Evolutionary conservation across 2,797 vertebrate genomes (phyloP).

Genomic region (Setipinna tenuifilis): DNA sequence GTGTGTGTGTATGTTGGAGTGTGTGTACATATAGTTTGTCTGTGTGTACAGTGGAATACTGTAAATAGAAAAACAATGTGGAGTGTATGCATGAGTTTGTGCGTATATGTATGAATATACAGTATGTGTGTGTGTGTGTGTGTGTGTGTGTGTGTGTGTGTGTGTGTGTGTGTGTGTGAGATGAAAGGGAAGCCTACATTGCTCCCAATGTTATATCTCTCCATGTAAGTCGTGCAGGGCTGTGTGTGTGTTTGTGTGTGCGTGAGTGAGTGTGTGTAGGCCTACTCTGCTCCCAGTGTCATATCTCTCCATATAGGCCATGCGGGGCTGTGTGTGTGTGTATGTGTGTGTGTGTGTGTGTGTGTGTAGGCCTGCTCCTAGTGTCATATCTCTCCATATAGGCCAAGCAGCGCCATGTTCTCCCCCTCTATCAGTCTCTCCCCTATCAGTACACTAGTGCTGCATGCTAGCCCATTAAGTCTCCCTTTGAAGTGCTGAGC

Average conservation of each 20-base stretch:
- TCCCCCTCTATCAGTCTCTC: too few species aligned
- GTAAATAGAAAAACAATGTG: too few species aligned
- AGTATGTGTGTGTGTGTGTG: too few species aligned
- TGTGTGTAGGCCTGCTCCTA: too few species aligned
- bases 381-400: constrained; percentile 53
- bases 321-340: constrained; percentile 42
- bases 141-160: not conserved
- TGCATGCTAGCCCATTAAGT: constrained; percentile 59
- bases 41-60: too few species aligned
- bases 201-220: constrained; percentile 44
- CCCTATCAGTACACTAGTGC: constrained; percentile 45
- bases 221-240: constrained; percentile 45
- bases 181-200: not conserved
- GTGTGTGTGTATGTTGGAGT: constrained; percentile 16
- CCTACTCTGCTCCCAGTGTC: not conserved
- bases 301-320: constrained; percentile 52
- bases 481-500: constrained; percentile 64
- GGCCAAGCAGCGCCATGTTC: constrained; percentile 44
- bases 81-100: not conserved
- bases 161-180: too few species aligned
- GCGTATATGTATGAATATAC: too few species aligned
- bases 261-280: not conserved
- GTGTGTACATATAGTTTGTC: too few species aligned
- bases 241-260: constrained; percentile 25
- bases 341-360: not conserved